Evolutionary conservation across 2,113 vertebrate genomes (phyloP), one percentile per base, ranked within the genome.

Genomic region (Lepisosteus oculatus): DNA sequence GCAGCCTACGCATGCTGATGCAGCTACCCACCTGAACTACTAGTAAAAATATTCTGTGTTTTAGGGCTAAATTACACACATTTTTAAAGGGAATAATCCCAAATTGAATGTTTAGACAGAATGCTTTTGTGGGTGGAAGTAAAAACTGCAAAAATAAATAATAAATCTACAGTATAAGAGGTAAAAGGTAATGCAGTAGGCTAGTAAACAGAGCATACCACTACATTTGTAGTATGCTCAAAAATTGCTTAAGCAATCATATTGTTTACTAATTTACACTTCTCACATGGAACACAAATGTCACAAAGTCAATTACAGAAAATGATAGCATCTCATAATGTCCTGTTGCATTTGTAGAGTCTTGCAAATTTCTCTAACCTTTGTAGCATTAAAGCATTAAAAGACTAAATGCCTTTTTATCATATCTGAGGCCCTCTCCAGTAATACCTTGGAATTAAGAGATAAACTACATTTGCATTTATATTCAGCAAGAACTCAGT

Each of bases 381-480:
- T 72, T 64, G 17, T 41, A 29, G 6, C 17, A 64, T 43, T 64
- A 43, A 43, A 64, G 62, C 1, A 64, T 64, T 64, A 64, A 64
- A 64, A 41, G 62, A 64, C 62, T 64, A 64, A 64, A 64, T 64
- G 17, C 14, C 62, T 64, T 64, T 64, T 76, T 76, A 70, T 66
- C 56, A 45, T 56, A 72, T 45, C 17, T 74, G 61, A 75, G 42
- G 42, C 65, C 45, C 56, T 73, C n/a, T 68, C 51, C 57, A 15
- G 65, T 67, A 62, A 73, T 73, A 76, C 56, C 62, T 66, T 65
- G 74, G 56, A 14, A 59, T 59, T 59, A 59, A 70, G 71, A 72
- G 71, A 76, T 74, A 65, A 74, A 72, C 73, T 41, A 59, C 56
- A 79, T 75, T 80, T 69, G 73, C 78, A 80, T 80, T 73, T 77